Evolutionary conservation across 2,888 invertebrate species (phyloP), one percentile per base, ranked within the genome.

Genomic region (Eueremaeus valkanovi): DNA sequence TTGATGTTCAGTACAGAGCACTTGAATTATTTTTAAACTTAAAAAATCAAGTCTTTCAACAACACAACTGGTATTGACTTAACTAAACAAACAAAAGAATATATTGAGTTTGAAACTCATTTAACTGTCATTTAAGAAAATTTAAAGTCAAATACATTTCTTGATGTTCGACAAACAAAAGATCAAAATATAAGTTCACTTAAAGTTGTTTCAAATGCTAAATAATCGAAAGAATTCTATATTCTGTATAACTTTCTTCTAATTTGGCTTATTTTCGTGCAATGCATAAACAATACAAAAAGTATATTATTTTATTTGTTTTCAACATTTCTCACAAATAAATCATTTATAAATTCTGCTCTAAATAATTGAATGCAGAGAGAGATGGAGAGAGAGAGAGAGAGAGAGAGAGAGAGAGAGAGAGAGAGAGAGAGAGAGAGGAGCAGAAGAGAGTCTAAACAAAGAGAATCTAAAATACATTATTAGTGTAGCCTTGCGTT

Each of bases 401-500:
- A n/a, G n/a, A n/a, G n/a, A n/a, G n/a, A n/a, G n/a, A n/a, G n/a
- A n/a, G n/a, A n/a, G n/a, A n/a, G n/a, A n/a, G n/a, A 58, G 21
- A 49, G 49, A 58, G 11, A 21, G n/a, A 11, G 29, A 27, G 21
- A 27, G 21, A 58, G 29, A 21, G 21, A 5, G 13, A 1, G 13
- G 27, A 49, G 27, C 13, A 58, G 31, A 31, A 36, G 9, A 63
- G 8, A 63, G 18, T 61, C 13, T 8, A 18, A 31, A 16, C 3
- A 3, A 29, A 63, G 29, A 63, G 18, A 63, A 36, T 31, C 63
- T 63, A 68, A 68, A 68, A 68, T 27, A 61, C 61, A 61, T 68
- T 68, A 68, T 68, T 68, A 68, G 13, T 68, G 68, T 68, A 40
- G 24, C 68, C 16, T 40, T 68, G 16, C 16, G 68, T 68, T 68